phyloP scores from a whole-genome alignment of 1,140 invertebrate genomes.

The Carposina sasakii region DNA sequence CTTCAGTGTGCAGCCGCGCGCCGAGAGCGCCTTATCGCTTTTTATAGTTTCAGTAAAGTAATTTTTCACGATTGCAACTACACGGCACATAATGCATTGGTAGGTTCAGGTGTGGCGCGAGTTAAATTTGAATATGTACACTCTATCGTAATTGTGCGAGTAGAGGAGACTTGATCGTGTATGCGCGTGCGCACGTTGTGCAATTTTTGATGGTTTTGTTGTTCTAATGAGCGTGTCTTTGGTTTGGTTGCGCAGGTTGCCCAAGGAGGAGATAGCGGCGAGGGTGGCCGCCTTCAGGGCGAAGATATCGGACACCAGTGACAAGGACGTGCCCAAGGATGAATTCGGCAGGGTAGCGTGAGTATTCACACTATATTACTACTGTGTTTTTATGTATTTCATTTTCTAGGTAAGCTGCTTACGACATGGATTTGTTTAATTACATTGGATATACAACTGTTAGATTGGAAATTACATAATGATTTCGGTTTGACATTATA shows the following conservation, averaged over 20 bases:
- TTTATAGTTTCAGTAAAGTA: conserved; percentile 42
- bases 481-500: too few relatives aligned
- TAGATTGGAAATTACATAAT: too few relatives aligned
- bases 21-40: conserved; percentile 46
- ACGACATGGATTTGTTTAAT: too few relatives aligned
- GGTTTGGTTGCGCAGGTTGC: conserved; percentile 77
- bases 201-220: conserved; percentile 1
- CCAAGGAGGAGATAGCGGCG: conserved; percentile 83
- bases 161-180: conserved; percentile 17
- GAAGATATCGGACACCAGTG: conserved; percentile 81
- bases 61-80: conserved; percentile 50
- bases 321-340: conserved; percentile 76
- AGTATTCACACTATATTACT: conserved; percentile 75
- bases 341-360: conserved; percentile 84
- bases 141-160: conserved; percentile 29
- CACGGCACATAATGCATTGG: conserved; percentile 54
- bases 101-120: conserved; percentile 41
- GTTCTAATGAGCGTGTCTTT: conserved; percentile 56
- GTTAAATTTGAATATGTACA: conserved; percentile 46
- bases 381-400: too few relatives aligned
- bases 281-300: conserved; percentile 87
- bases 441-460: too few relatives aligned
- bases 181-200: neutral
- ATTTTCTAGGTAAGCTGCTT: too few relatives aligned
- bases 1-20: conserved; percentile 31